A percentile compares a stretch with the other conserved stretches of the same genome.
These are phyloP conservation scores for Huso huso DNA, from an alignment of 2,797 vertebrate species.

Conservation along the genomic window DNA sequence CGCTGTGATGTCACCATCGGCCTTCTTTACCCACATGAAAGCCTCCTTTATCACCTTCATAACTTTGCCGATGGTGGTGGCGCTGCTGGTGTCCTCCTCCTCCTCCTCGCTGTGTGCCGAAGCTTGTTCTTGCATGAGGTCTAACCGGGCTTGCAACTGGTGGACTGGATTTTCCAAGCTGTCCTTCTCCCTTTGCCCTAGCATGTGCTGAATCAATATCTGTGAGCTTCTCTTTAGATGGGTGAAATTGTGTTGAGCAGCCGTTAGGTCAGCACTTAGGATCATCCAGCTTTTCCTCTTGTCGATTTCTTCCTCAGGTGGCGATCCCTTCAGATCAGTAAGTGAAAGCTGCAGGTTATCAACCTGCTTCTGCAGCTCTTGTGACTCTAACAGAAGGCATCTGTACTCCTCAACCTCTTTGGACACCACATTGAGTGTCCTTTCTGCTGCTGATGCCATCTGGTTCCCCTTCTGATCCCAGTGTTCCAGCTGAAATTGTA, in stretches of 20 bases:
- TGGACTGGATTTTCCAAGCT: constrained; percentile 56
- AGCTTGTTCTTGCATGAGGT: constrained; percentile 41
- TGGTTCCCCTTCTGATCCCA: constrained; percentile 64
- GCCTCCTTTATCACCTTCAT: constrained; percentile 61
- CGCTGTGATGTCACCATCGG: constrained; percentile 51
- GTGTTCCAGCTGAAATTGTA: constrained; percentile 50
- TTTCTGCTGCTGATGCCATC: constrained; percentile 55
- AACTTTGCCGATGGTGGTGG: constrained; percentile 55
- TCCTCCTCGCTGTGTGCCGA: constrained; percentile 26
- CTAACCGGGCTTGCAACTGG: constrained; percentile 53
- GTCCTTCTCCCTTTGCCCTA: constrained; percentile 55
- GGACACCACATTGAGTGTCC: constrained; percentile 46
- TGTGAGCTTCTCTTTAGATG: constrained; percentile 57
- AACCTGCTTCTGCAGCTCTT: constrained; percentile 48
- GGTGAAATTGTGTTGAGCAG: constrained; percentile 51
- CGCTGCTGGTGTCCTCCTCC: constrained; percentile 33
- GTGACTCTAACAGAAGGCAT: constrained; percentile 43
- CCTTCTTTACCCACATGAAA: constrained; percentile 67
- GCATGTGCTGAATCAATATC: constrained; percentile 52
- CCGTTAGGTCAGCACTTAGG: constrained; percentile 58
- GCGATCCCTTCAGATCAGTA: constrained; percentile 24
- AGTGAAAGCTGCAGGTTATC: constrained; percentile 37
- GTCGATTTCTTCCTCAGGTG: constrained; percentile 37
- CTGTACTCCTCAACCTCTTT: constrained; percentile 50
- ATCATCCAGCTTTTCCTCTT: constrained; percentile 45